Evolutionary conservation across 37 sponge, comb jelly and placozoan genomes (phyloP), one percentile per base, ranked within the genome.

Genomic region (Tethya wilhelma): DNA sequence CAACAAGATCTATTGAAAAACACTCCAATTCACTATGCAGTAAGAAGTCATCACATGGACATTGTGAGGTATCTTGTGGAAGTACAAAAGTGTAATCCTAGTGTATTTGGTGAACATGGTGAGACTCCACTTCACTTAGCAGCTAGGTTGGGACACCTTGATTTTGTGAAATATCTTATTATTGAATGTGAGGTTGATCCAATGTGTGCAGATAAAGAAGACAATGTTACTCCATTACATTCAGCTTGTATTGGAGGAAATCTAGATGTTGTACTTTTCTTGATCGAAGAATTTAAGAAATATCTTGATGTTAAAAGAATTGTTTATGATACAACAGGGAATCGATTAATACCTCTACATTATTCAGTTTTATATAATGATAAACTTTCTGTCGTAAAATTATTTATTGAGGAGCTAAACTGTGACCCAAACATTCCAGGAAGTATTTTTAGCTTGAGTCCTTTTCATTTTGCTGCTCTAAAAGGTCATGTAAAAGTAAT

Each of bases 131-230:
- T 68, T 8, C 20, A 36, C 6, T 11, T 68, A 36, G 69, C 63
- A 12, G 20, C 63, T 29, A 8, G 7, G 40, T 43, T 67, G 17
- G 71, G 71, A 69, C 32, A 77, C 39, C 63, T 63, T 37, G 40
- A 77, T 26, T 64, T 23, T 39, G 78, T 77, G 17, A 41, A 26
- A 31, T 11, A 62, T 23, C 64, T 77, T 42, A 37, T 44, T n/a
- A 14, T 20, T 4, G 73, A 72, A 5, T 33, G 53, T 26, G 9
- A 72, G 7, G 11, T 4, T 28, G 28, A 72, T 72, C 26, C 44
- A 12, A 44, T 44, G 8, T 22, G 6, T 37, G 1, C 0, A 40
- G 77, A 77, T 32, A 41, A n/a, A n/a, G n/a, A 77, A 30, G 64
- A 60, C 1, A 46, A 46, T 39, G 20, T 38, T 17, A 58, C 77